Evolutionary conservation across 2,888 invertebrate species (phyloP), one percentile per base, ranked within the genome.

Genomic region (Stenchaetothrips biformis): DNA sequence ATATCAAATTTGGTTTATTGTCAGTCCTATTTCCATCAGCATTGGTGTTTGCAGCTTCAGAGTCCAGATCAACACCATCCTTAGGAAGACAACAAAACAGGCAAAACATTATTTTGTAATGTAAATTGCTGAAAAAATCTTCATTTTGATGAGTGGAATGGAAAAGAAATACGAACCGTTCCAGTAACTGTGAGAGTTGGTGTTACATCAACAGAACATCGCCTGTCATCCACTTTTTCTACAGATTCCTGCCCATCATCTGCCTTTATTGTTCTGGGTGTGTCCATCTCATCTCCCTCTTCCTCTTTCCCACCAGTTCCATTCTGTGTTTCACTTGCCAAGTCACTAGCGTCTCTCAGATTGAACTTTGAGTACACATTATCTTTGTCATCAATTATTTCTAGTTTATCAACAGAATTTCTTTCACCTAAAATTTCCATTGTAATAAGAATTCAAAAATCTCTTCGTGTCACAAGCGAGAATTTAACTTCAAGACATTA

Each of bases 151-250:
- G 4, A 18, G 13, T 53, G n/a, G n/a, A n/a, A n/a, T 37, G 4
- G 37, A 37, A 37, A 37, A 37, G n/a, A n/a, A n/a, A n/a, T 21
- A 67, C 53, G 13, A 18, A 53, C 67, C 25, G 67, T 74, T 25
- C 67, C 67, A 25, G 67, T 74, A n/a, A 74, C 67, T 9, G 67
- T 74, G 21, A 74, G 25, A 8, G 67, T 74, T 21, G 67, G 67
- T 0, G 67, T 74, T 11, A 74, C 67, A 74, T 74, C 67, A 6
- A 74, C 67, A 74, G 67, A 74, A 74, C 67, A 74, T 25, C 67
- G 21, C 25, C 67, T 74, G 21, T 74, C 67, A 7, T 74, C 67
- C 4, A 11, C 11, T 0, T 74, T 74, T 4, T 59, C 4, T 18
- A 18, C 59, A 0, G 67, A 25, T 8, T 74, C 67, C 21, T 67